Evolutionary conservation across 2,888 invertebrate species (phyloP), one percentile per base, ranked within the genome.

Genomic region (Tillus elongatus): DNA sequence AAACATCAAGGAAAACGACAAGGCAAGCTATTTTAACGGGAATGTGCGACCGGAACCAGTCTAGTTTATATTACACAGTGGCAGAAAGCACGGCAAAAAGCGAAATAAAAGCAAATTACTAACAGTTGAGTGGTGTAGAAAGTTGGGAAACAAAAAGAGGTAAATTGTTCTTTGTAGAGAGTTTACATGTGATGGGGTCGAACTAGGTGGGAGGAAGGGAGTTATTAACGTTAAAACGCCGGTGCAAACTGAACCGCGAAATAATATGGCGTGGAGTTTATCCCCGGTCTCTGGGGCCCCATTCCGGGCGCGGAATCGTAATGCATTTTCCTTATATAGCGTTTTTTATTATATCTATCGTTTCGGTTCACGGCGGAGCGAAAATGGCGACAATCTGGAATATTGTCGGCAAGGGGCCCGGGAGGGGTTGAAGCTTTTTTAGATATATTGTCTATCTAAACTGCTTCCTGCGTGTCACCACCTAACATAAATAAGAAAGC

Each of bases 281-380:
- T 56, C 57, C 42, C 35, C 40, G 45, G 49, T 54, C 63, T 52
- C 61, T 29, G 12, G 63, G 60, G 64, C 47, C 48, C 58, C 64
- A 64, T 66, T 65, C 56, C 54, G 49, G 45, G 50, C 55, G 56
- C 58, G 60, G 55, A 64, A 62, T 65, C 60, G 64, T 64, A 66
- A 66, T 66, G 66, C 64, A 61, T 66, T 66, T 66, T 65, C 64
- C 64, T 64, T 66, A 66, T 65, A 64, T 59, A 63, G 61, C 57
- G 57, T 60, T 63, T 64, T 64, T 64, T 63, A 64, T 64, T 65
- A 63, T 61, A 59, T 62, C 63, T 63, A 63, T 63, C 60, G 63
- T 51, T 56, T 53, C 57, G 55, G 43, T 49, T 48, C 54, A 49
- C 49, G 50, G 48, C 49, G 51, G 54, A 51, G 51, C 51, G 57